Evolutionary conservation across 2,888 invertebrate genomes (phyloP).

Genomic region (Eupelmus urozonus): DNA sequence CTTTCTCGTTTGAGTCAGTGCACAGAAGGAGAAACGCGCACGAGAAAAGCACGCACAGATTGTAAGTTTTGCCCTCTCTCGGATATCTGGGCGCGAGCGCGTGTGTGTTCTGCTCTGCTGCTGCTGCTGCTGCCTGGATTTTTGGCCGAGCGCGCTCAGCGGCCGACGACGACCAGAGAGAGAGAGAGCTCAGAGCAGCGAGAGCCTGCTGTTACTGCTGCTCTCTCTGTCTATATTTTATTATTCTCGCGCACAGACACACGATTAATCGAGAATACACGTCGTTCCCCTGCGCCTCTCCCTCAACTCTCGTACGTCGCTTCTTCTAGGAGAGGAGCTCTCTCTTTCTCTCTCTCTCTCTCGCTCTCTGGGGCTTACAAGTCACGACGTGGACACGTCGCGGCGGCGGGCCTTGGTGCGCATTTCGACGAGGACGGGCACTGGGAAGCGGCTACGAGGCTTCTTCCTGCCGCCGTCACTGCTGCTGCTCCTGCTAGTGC

Average conservation of each 20-base stretch:
- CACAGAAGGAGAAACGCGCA: too few species aligned
- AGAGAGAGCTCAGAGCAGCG: conserved; percentile 7
- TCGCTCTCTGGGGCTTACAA: conserved; percentile 20
- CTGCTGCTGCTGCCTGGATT: conserved; percentile 14
- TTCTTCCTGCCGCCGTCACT: too few species aligned
- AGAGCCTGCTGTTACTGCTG: conserved; percentile 2
- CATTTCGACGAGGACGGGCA: conserved; percentile 43
- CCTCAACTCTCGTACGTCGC: not conserved
- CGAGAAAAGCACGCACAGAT: too few species aligned
- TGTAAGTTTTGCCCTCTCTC: too few species aligned
- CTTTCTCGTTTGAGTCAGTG: too few species aligned
- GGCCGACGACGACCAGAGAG: conserved; percentile 6
- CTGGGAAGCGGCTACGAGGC: too few species aligned
- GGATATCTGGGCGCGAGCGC: too few species aligned
- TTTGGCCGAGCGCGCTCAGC: conserved; percentile 24
- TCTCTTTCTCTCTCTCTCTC: not conserved
- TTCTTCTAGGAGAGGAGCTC: not conserved
- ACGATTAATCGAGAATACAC: not conserved
- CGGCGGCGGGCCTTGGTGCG: conserved; percentile 53
- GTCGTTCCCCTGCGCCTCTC: too few species aligned
- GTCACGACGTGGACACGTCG: conserved; percentile 56
- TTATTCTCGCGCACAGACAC: too few species aligned
- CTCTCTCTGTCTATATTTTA: too few species aligned
- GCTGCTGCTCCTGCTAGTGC: too few species aligned
- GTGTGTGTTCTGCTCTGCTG: conserved; percentile 10